Conservation (phyloP, 2,888 invertebrate genomes). For the Dryobota labecula region DNA sequence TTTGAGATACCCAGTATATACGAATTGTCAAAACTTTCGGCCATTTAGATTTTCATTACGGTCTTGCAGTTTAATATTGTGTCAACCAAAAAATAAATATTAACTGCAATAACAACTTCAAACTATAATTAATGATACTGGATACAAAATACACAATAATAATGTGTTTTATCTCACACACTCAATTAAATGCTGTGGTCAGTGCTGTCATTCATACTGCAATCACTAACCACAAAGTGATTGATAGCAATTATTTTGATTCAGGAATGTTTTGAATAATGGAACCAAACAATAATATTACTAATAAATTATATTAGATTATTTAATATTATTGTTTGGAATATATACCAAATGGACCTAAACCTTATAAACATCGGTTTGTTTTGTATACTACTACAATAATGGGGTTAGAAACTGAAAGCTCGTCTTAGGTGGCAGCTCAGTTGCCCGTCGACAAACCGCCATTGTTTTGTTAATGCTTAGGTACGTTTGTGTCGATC, state of each 20-base stretch:
- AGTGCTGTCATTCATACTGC: not conserved
- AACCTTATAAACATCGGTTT: not conserved
- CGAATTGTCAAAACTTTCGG: too few species aligned
- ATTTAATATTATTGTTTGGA: too few species aligned
- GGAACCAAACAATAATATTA: too few species aligned
- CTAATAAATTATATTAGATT: too few species aligned
- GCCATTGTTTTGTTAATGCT: too few species aligned
- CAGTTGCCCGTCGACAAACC: too few species aligned
- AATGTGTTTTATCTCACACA: conserved; percentile 1
- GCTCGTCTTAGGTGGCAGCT: too few species aligned
- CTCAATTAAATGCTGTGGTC: conserved; percentile 16
- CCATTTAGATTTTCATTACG: too few species aligned
- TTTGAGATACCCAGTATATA: too few species aligned
- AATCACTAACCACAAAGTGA: not conserved
- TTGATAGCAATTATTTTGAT: not conserved
- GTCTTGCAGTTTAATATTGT: too few species aligned
- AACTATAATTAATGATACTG: not conserved
- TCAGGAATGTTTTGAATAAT: conserved; percentile 6
- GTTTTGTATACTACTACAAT: not conserved
- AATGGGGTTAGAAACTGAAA: too few species aligned
- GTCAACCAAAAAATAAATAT: not conserved
- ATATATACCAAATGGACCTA: not conserved
- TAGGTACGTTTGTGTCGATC: too few species aligned
- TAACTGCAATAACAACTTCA: not conserved
- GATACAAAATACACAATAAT: conserved; percentile 3